Percentiles rank a stretch among this genome's conserved stretches.
These are phyloP conservation scores for Phenganax marumi DNA, from an alignment of 92 coral and sea anemone species.

Conservation along the genomic window DNA sequence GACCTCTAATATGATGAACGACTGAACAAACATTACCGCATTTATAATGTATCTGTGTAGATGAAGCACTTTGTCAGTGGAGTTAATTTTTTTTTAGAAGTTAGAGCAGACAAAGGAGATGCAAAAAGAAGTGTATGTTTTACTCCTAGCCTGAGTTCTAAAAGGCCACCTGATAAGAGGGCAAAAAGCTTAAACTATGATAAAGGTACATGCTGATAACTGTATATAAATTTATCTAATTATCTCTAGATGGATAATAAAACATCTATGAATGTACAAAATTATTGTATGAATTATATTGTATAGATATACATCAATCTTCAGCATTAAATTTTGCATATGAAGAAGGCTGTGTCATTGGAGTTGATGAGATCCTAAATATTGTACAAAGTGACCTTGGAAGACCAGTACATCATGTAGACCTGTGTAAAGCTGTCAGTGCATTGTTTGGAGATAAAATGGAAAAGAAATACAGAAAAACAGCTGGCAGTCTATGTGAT, in stretches of 20 bases:
- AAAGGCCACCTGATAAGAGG: constrained; percentile 10
- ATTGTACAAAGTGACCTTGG: too few species aligned
- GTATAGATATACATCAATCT: too few species aligned
- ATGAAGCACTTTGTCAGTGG: background rate
- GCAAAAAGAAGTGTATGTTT: background rate
- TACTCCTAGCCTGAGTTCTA: background rate
- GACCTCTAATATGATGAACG: background rate
- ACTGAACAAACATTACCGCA: background rate
- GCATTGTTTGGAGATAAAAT: background rate
- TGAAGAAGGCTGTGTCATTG: too few species aligned
- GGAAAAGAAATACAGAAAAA: background rate
- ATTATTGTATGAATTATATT: too few species aligned
- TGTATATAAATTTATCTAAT: too few species aligned
- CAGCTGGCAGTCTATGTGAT: constrained; percentile 19
- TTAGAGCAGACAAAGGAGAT: background rate
- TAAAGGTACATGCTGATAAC: too few species aligned
- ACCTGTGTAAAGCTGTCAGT: constrained; percentile 1
- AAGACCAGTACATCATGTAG: background rate
- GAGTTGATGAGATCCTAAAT: too few species aligned
- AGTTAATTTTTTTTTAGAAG: background rate
- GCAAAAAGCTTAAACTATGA: too few species aligned
- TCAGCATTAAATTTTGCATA: too few species aligned
- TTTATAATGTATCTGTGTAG: background rate
- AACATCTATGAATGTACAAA: too few species aligned
- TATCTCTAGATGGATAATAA: too few species aligned